Base-by-base conservation (phyloP, 2,113 vertebrate species). In the Indri indri region DNA sequence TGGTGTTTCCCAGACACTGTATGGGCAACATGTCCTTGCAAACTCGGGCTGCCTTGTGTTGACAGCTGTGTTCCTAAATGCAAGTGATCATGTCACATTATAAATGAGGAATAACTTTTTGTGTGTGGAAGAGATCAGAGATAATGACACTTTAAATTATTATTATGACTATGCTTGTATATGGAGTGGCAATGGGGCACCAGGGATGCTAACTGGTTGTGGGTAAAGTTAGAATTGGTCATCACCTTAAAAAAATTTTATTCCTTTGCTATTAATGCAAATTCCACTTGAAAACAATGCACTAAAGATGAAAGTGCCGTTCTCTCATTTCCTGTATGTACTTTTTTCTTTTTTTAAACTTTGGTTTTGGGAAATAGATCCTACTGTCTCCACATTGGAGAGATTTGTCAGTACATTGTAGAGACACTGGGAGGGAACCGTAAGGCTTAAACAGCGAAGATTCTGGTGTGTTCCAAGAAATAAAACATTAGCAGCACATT, bases 41-140 rank as follows among this genome's bases (percentile, higher is more conserved):
- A 13, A 66, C 4, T 13, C 0, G 2, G 5, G 3, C 47, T 42
- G 34, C 59, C n/a, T n/a, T 27, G 25, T 57, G 40, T 57, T 61
- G 30, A 45, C 4, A 13, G 20, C 40, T 25, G 32, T 9, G 71
- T 8, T 37, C 20, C n/a, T n/a, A 14, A 32, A 4, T 18, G 61
- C 27, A 4, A 65, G 22, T 9, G 11, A 18, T 37, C 1, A 0
- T 11, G 16, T 50, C 34, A 2, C 10, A 0, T 32, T 14, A 18
- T 47, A 50, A 37, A 14, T 27, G 30, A 22, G 25, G 34, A 45
- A 8, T 71, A 23, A n/a, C 59, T 61, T 61, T 25, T 27, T 34
- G 59, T 22, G 22, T 20, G 20, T 57, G 54, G 54, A 57, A 57
- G 23, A 66, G 23, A 70, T 2, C 37, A 25, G 23, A 12, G 57